These are phyloP conservation scores for Tiliqua scincoides DNA, from an alignment of 2,113 vertebrate species.

Conservation along the genomic window DNA sequence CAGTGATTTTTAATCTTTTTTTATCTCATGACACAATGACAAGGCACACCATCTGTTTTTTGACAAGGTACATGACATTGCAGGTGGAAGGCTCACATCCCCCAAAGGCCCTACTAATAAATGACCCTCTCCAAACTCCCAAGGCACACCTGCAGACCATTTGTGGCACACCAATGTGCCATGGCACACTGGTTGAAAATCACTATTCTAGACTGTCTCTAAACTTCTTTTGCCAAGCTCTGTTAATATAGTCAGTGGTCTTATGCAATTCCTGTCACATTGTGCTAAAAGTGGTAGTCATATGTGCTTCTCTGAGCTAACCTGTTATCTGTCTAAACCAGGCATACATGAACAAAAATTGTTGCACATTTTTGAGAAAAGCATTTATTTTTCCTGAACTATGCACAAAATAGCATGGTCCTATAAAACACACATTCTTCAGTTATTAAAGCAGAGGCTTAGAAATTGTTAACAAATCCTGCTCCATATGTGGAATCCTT, in stretches of 20 bases:
- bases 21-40: too few species aligned
- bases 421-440: slow-evolving; percentile 33
- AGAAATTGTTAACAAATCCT: slow-evolving; percentile 26
- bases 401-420: slow-evolving; percentile 21
- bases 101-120: too few species aligned
- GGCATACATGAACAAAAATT: background rate
- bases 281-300: background rate
- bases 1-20: too few species aligned
- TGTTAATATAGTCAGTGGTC: background rate
- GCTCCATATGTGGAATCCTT: slow-evolving; percentile 26
- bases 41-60: too few species aligned
- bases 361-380: slow-evolving; percentile 35
- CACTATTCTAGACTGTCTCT: too few species aligned
- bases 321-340: background rate
- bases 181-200: too few species aligned
- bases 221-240: too few species aligned
- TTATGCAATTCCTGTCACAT: background rate
- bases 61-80: too few species aligned
- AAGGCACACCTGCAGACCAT: too few species aligned
- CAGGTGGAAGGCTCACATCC: too few species aligned
- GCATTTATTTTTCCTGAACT: background rate
- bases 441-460: slow-evolving; percentile 22
- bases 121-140: too few species aligned
- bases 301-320: background rate
- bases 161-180: too few species aligned